Evolutionary conservation across 2,888 invertebrate genomes (phyloP), one percentile per base, ranked within the genome.

Genomic region (Catocala fraxini): DNA sequence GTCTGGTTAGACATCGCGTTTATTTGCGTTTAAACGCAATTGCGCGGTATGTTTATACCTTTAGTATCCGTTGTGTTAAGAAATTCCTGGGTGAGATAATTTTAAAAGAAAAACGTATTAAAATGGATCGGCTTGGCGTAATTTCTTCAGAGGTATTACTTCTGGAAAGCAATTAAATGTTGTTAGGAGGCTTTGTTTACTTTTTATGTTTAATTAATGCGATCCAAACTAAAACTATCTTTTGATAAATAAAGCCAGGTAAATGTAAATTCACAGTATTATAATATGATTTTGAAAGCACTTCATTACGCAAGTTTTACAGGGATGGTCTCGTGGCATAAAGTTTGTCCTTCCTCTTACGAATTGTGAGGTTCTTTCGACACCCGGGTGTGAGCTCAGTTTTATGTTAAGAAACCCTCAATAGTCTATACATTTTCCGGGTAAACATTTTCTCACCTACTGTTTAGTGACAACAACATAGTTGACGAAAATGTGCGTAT

Each of bases 11-110:
- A 59, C 41, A 42, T 63, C 6, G 13, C 39, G 59, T 68, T 65
- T 63, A 70, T 73, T 70, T 68, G 47, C n/a, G 51, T 58, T 54
- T 63, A 49, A 56, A 63, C 46, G 48, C 57, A 33, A 52, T 35
- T 57, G 15, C 53, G 13, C 41, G 25, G 10, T 35, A 12, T 63
- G 62, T 66, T 60, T 65, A 65, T 33, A 56, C 6, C 33, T 6
- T 9, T 13, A 46, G 25, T 39, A 52, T 52, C 33, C 52, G 58
- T 46, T 51, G 12, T 33, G 41, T 10, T 52, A 41, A 57, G 35
- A 57, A 49, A 57, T 45, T 45, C 15, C 35, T n/a, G 13, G 6
- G 9, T 39, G 15, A 35, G 25, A 46, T 39, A 51, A 13, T 51
- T 25, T 12, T 15, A 45, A 11, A 5, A 9, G 11, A 55, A 15